Percentiles rank a stretch among this genome's conserved stretches.
Evolutionary conservation across 2,113 vertebrate genomes (phyloP).

Genomic region (Dicerorhinus sumatrensis): DNA sequence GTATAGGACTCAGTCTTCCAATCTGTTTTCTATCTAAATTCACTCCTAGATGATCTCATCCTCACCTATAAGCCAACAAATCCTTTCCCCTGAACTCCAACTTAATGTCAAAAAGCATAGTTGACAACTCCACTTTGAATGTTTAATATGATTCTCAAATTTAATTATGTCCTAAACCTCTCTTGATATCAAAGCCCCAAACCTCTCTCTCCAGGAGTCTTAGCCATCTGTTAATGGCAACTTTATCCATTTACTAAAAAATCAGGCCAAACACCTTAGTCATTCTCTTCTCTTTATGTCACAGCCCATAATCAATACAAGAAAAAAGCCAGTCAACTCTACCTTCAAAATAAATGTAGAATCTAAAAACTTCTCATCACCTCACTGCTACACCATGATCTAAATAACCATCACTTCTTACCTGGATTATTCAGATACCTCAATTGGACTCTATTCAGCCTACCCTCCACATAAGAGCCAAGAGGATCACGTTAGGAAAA

Average conservation of each 20-base stretch:
- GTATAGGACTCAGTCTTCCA: background rate
- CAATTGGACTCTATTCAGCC: background rate
- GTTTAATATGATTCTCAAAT: background rate
- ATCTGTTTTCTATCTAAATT: background rate
- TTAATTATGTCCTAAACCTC: constrained; percentile 6
- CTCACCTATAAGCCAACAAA: constrained; percentile 12
- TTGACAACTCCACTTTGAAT: background rate
- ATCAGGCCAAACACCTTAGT: background rate
- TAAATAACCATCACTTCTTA: background rate
- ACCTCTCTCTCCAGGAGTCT: background rate
- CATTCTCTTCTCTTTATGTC: constrained; percentile 9
- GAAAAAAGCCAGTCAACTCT: background rate
- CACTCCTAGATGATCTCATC: background rate
- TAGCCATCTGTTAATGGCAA: background rate
- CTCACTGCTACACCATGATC: background rate
- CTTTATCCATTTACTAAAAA: background rate
- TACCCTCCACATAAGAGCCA: background rate
- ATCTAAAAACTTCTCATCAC: background rate
- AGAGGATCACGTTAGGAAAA: background rate
- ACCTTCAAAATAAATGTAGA: constrained; percentile 46
- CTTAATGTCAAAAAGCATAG: constrained; percentile 20
- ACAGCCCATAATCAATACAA: background rate
- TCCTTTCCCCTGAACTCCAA: background rate
- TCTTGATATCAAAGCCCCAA: background rate
- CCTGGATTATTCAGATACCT: background rate